A percentile compares a stretch with the other conserved stretches of the same genome.
Evolutionary conservation across 1,140 invertebrate species (phyloP).

Genomic region (Drosophila triauraria): DNA sequence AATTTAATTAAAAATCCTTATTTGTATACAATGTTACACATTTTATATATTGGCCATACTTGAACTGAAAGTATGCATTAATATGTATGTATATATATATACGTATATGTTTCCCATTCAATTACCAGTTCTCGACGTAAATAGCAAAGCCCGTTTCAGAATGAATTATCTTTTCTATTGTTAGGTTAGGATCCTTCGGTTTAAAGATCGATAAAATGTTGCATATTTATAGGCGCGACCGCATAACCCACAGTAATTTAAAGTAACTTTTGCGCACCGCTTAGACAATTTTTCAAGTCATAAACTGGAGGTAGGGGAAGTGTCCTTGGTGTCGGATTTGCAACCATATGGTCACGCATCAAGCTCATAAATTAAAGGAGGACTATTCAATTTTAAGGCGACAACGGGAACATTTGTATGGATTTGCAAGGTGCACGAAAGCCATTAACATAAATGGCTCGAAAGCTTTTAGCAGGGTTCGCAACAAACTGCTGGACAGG

Average conservation of each 20-base stretch:
- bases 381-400: constrained; percentile 43
- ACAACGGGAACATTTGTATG: constrained; percentile 47
- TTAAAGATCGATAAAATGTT: constrained; percentile 40
- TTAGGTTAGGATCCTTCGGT: background rate
- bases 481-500: constrained; percentile 7
- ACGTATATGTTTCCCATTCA: too few relatives aligned
- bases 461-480: constrained; percentile 44
- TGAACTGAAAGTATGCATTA: too few relatives aligned
- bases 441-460: constrained; percentile 52
- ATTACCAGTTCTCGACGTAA: background rate
- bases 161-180: background rate
- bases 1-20: too few relatives aligned
- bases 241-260: constrained; percentile 69
- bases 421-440: constrained; percentile 52
- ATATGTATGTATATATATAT: too few relatives aligned
- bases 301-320: constrained; percentile 19
- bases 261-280: constrained; percentile 32
- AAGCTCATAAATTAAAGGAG: constrained; percentile 65
- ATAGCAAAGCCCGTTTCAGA: background rate
- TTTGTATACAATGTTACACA: too few relatives aligned
- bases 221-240: constrained; percentile 66
- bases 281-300: constrained; percentile 48
- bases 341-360: constrained; percentile 75
- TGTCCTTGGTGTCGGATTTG: constrained; percentile 29
- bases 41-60: too few relatives aligned